These are phyloP conservation scores for Bujurquina vittata DNA, from an alignment of 2,113 vertebrate species.

Conservation along the genomic window DNA sequence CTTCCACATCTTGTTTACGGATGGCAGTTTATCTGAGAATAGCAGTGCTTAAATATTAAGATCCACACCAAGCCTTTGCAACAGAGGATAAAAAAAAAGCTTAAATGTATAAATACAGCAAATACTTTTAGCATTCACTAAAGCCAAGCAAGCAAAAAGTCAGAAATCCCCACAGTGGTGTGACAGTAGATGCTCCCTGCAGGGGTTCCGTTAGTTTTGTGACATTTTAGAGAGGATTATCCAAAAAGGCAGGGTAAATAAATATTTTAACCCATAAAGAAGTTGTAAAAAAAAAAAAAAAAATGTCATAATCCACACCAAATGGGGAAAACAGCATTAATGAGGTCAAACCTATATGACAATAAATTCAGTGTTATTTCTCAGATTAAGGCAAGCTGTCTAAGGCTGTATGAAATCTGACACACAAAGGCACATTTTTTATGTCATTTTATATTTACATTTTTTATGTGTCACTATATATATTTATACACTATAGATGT, in stretches of 20 bases:
- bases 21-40: conserved; percentile 11
- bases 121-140: conserved; percentile 28
- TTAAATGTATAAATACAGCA: conserved; percentile 50
- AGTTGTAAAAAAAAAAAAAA: conserved; percentile 21
- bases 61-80: conserved; percentile 30
- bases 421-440: neutral
- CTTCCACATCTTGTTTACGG: conserved; percentile 39
- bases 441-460: too few relatives aligned
- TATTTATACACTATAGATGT: neutral
- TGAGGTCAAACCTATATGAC: conserved; percentile 55
- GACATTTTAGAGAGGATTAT: conserved; percentile 68
- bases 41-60: conserved; percentile 30
- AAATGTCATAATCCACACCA: conserved; percentile 53
- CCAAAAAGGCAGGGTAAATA: conserved; percentile 20
- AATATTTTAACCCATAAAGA: conserved; percentile 53
- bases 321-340: conserved; percentile 54
- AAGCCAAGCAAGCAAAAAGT: conserved; percentile 38
- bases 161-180: conserved; percentile 29
- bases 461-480: neutral
- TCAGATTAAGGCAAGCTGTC: conserved; percentile 4
- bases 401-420: conserved; percentile 15
- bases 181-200: conserved; percentile 31
- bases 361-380: neutral
- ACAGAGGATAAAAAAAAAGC: conserved; percentile 24
- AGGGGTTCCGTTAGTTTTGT: conserved; percentile 45